Conservation (phyloP, 2,797 vertebrate genomes). For the Sebastes flavidus region DNA sequence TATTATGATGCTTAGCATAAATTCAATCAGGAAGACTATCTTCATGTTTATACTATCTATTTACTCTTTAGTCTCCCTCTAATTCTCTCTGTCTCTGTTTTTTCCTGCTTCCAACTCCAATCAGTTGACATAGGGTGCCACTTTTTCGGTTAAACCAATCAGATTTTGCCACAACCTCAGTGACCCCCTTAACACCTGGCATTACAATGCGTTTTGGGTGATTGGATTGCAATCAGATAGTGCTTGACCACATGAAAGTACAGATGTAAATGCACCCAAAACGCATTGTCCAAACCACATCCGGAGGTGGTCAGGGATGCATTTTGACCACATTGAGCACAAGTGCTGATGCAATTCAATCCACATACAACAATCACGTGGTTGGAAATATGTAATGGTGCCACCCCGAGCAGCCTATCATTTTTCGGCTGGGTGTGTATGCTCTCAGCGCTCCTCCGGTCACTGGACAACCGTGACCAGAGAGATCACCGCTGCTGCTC, state of each 20-base stretch:
- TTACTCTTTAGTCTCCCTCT: not conserved
- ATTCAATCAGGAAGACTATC: not conserved
- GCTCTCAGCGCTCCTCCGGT: no score
- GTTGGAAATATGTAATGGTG: no score
- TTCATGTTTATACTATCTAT: not conserved
- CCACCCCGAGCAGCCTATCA: no score
- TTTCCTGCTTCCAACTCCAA: not conserved
- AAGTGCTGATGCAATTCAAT: no score
- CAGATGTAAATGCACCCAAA: not conserved
- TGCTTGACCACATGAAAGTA: not conserved
- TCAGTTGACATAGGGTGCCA: not conserved
- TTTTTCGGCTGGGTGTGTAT: no score
- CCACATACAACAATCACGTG: no score
- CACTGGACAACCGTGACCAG: no score
- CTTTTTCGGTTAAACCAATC: not conserved
- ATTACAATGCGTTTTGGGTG: not conserved
- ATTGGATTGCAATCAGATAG: not conserved
- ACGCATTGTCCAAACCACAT: not conserved
- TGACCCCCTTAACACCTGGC: not conserved
- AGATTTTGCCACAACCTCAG: not conserved
- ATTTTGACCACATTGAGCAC: not conserved
- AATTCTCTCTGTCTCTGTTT: not conserved
- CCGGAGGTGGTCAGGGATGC: not conserved
- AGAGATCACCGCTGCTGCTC: no score
- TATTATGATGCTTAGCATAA: constrained; percentile 1